Evolutionary conservation across 1,140 invertebrate species (phyloP).

Genomic region (Apis cerana): DNA sequence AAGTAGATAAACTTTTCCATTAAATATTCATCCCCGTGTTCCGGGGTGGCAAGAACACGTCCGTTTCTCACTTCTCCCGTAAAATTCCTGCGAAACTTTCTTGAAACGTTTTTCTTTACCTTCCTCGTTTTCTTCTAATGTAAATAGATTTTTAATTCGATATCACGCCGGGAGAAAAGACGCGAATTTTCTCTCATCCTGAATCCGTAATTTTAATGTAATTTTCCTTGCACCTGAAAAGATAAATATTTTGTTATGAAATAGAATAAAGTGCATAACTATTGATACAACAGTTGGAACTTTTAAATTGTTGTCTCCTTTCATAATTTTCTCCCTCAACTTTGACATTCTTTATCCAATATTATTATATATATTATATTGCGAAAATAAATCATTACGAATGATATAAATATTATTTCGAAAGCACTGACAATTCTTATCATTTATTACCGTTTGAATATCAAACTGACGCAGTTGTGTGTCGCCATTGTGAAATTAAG

Average conservation of each 20-base stretch:
- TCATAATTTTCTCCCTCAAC: neutral
- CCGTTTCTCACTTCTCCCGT: neutral
- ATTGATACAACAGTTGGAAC: neutral
- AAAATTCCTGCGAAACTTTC: neutral
- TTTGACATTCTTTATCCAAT: neutral
- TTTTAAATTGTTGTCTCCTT: neutral
- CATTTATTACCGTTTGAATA: neutral
- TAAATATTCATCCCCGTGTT: conserved; percentile 31
- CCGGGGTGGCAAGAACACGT: neutral
- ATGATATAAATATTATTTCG: neutral
- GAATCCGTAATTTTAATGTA: too few species aligned
- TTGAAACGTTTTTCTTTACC: neutral
- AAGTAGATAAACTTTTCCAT: conserved; percentile 37
- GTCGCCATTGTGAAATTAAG: neutral
- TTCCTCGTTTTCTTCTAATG: neutral
- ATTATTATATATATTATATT: too few species aligned
- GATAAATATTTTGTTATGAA: too few species aligned
- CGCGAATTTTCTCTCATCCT: neutral
- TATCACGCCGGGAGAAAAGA: neutral
- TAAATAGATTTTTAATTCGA: conserved; percentile 16
- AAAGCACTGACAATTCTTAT: neutral
- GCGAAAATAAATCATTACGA: too few species aligned
- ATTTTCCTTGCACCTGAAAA: too few species aligned
- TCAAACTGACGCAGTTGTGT: neutral
- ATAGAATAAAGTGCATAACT: neutral